Conservation (phyloP, 1,140 invertebrate species). For the Plectus sambesii region DNA sequence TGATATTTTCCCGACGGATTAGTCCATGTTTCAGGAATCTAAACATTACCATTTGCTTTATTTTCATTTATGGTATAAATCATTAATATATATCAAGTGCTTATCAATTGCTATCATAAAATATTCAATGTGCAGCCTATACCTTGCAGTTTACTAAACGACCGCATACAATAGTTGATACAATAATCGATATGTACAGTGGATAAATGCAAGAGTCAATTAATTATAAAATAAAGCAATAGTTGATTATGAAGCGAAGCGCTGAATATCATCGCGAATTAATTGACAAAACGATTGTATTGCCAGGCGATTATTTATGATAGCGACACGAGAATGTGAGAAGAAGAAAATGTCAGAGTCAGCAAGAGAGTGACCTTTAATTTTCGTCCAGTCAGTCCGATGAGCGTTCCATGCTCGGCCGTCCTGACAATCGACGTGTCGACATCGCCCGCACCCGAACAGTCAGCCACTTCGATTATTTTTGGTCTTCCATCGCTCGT, state of each 20-base stretch:
- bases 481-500: conserved; percentile 77
- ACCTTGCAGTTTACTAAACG: too few relatives aligned
- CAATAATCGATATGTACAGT: too few relatives aligned
- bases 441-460: conserved; percentile 84
- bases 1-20: conserved; percentile 59
- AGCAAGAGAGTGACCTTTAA: conserved; percentile 59
- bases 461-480: conserved; percentile 85
- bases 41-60: conserved; percentile 12
- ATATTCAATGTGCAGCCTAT: too few relatives aligned
- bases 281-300: conserved; percentile 12
- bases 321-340: conserved; percentile 2
- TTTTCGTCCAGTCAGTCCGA: conserved; percentile 71
- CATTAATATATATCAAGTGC: too few relatives aligned
- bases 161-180: too few relatives aligned
- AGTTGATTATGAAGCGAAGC: conserved; percentile 31
- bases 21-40: conserved; percentile 70
- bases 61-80: too few relatives aligned
- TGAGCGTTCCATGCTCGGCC: conserved; percentile 61
- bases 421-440: conserved; percentile 70
- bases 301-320: too few relatives aligned
- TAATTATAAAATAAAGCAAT: too few relatives aligned
- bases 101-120: too few relatives aligned
- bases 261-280: neutral
- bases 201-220: too few relatives aligned
- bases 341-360: neutral